Base-by-base conservation (phyloP, 2,888 invertebrate genomes). In the Lingula anatina region DNA sequence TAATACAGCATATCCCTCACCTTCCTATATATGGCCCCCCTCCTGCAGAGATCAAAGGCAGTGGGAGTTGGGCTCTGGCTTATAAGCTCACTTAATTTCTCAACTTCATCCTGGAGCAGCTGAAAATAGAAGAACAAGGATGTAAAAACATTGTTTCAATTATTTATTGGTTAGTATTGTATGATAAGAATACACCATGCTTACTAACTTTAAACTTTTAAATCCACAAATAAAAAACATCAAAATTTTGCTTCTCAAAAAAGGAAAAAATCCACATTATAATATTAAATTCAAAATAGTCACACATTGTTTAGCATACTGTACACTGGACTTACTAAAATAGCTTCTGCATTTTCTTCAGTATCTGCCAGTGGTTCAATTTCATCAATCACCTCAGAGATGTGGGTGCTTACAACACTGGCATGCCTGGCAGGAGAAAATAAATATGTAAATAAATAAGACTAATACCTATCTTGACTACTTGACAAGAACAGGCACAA, bases 21-120 rank as follows among this genome's bases (percentile, higher is more conserved):
- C 67, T 74, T 75, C 41, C 75, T 60, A 38, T 63, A 65, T 3
- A 76, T 53, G 15, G 72, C 76, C 21, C 76, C 76, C 49, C 75
- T 57, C 15, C 76, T 50, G 48, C 71, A 72, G 24, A 62, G 60
- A 46, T 72, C 67, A 65, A 71, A 75, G 3, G 73, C 66, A 48
- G 60, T 61, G n/a, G 69, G 68, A 47, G 60, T 59, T 2, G 53
- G 48, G n/a, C 54, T 41, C 18, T 43, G 50, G 20, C 66, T 59
- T 44, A 74, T 71, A 5, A 55, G 53, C 23, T 57, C 48, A 15
- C 63, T 68, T 45, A 76, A 51, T 38, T 66, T 65, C 21, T 64
- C 64, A 38, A 71, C 65, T 51, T 76, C 75, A 25, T 53, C 59
- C 23, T 55, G 15, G 12, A 37, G 40, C 9, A 18, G 7, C 40